Evolutionary conservation across 2,888 invertebrate species (phyloP), one percentile per base, ranked within the genome.

Genomic region (Dilophus febrilis): DNA sequence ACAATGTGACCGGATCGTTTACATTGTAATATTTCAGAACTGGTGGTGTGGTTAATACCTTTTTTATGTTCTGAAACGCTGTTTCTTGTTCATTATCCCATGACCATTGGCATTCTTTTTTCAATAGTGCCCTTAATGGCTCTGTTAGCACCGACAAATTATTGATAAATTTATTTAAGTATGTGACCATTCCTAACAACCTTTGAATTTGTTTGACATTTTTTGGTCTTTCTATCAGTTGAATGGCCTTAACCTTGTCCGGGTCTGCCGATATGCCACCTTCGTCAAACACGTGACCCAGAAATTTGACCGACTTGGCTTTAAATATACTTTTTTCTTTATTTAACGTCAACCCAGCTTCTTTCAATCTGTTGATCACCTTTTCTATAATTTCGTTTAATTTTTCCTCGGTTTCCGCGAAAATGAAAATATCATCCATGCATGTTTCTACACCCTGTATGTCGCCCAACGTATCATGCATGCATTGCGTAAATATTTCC

Each of bases 361-460:
- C 6, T 28, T 37, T 35, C 35, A 40, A 30, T 16, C 35, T 17
- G 3, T 35, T 17, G 4, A 50, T 40, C 14, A 51, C 48, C 13
- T 43, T 42, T 17, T 43, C 28, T 30, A 48, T 49, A 6, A 38
- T 44, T 40, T 41, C 7, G n/a, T 48, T 31, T 28, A 49, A 42
- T 41, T 51, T 40, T 35, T 48, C 45, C 35, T 43, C 39, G 7
- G 45, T 47, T 37, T 37, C 40, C 7, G 48, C 48, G 39, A 47
- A 44, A 12, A 51, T 48, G 12, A 53, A 34, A 7, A 52, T 42
- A 39, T 51, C 50, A 36, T 51, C 50, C 40, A 50, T 45, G 8
- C 50, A 47, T 1, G 45, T 42, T 34, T 47, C 42, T 17, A 48
- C 46, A 38, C 48, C 48, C 35, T 39, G 31, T 16, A 45, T 35